Evolutionary conservation across 2,888 invertebrate species (phyloP), one percentile per base, ranked within the genome.

Genomic region (Dolichopus griseipennis): DNA sequence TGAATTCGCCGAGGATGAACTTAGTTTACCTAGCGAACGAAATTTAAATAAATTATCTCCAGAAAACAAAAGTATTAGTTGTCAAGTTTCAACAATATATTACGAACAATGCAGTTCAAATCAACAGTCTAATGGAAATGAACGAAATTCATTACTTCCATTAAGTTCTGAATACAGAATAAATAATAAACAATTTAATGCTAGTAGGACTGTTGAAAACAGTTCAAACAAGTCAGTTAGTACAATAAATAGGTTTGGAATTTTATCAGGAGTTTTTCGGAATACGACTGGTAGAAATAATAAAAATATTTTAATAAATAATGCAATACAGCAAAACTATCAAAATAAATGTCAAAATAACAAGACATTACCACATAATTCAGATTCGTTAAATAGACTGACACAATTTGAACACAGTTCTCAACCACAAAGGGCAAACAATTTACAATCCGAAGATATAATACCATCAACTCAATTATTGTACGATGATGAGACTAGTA

Each of bases 1-100:
- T 75, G 92, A 92, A 76, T 92, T 92, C 76, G 92, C 92, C 66
- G 92, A 92, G 81, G 92, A 92, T 77, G 92, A 92, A 76, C 83
- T 92, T 18, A 90, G 85, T 71, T 76, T 86, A 72, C 85, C 83
- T 1, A 85, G 85, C 68, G 83, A 80, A 67, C 75, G 79, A 71
- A 75, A 76, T 22, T 79, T 79, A 71, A 78, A 78, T 70, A 81
- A 80, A 74, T 73, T 77, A 52, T 67, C 72, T 9, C 65, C 72
- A 18, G 67, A 68, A 20, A 67, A 61, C 27, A 61, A 66, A 41
- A 65, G 9, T 21, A 21, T 2, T 67, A 27, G 72, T 71, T 70
- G 69, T 43, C 72, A 75, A 20, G 76, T 73, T 18, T 69, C 74
- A 20, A 72, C 73, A 37, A 74, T 76, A 61, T 77, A 76, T 52